phyloP scores from a whole-genome alignment of 2,888 invertebrate species.

The Tanytarsus gracilentus region DNA sequence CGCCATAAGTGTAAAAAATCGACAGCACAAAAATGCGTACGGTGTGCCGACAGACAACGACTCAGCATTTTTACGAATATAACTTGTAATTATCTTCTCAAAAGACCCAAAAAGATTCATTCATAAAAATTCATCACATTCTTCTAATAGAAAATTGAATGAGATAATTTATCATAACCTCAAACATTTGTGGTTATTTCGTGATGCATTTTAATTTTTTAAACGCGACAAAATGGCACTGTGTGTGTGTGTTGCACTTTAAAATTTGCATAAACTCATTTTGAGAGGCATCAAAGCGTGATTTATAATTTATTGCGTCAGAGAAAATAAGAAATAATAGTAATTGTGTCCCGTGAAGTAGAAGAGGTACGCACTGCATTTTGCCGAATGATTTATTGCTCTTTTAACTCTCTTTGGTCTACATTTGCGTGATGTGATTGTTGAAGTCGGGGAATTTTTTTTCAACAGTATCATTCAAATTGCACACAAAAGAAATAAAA shows the following conservation, averaged over 20 bases:
- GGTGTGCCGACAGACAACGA: conserved; percentile 2
- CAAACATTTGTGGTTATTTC: not conserved
- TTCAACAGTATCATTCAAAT: too few species aligned
- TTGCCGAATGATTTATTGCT: conserved; percentile 4
- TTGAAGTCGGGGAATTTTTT: not conserved
- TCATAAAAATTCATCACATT: not conserved
- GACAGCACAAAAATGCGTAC: not conserved
- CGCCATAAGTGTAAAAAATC: conserved; percentile 3
- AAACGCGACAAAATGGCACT: not conserved
- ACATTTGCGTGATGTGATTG: conserved; percentile 2
- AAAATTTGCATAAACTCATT: conserved; percentile 23
- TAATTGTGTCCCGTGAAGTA: not conserved
- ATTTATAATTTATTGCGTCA: conserved; percentile 26
- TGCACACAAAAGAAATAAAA: not conserved
- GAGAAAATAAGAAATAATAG: not conserved
- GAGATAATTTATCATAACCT: not conserved
- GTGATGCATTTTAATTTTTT: not conserved
- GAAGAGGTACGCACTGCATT: not conserved
- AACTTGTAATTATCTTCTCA: not conserved
- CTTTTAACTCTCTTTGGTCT: not conserved
- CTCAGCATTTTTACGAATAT: conserved; percentile 14
- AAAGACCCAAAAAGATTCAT: not conserved
- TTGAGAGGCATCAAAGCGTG: conserved; percentile 29
- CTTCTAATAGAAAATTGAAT: too few species aligned
- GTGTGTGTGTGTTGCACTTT: too few species aligned